Percentiles rank a stretch among this genome's conserved stretches.
Conservation (phyloP, 35 echinoderm and acorn worm species). For the Patiria miniata region DNA sequence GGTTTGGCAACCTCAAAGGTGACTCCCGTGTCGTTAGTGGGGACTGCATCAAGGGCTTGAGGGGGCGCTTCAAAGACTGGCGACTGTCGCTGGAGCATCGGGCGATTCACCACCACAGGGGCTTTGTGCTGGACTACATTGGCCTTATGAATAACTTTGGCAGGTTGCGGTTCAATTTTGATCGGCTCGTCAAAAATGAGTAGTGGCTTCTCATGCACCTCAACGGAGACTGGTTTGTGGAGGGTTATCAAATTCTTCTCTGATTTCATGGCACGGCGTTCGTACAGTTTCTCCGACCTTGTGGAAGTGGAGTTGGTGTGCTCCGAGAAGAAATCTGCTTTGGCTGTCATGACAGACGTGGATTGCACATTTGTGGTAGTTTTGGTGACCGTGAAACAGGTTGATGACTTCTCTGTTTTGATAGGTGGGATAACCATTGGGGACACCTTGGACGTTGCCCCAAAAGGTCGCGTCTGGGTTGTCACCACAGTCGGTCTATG, state of each 20-base stretch:
- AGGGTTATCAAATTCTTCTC: conserved; percentile 1
- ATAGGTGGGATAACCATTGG: neutral
- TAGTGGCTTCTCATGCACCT: conserved; percentile 19
- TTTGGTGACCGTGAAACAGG: conserved; percentile 26
- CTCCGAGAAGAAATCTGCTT: conserved; percentile 5
- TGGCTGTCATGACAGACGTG: neutral
- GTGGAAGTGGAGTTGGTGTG: conserved; percentile 2
- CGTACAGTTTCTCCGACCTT: neutral
- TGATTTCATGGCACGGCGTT: neutral
- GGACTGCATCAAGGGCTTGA: conserved; percentile 9
- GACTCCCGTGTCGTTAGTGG: neutral
- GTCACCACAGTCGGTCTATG: neutral
- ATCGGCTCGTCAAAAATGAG: conserved; percentile 21
- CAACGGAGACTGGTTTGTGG: conserved; percentile 16
- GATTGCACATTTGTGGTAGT: conserved; percentile 18
- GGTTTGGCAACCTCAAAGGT: conserved; percentile 22
- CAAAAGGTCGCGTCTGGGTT: neutral
- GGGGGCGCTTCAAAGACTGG: conserved; percentile 34
- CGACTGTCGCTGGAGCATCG: conserved; percentile 16
- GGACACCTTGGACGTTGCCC: neutral
- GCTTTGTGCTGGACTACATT: conserved; percentile 16
- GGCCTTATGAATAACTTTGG: conserved; percentile 14
- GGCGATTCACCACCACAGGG: conserved; percentile 8
- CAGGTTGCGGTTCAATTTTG: neutral
- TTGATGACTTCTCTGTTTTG: conserved; percentile 8